phyloP scores from a whole-genome alignment of 1,140 invertebrate species.

The Steinernema khuongi region DNA sequence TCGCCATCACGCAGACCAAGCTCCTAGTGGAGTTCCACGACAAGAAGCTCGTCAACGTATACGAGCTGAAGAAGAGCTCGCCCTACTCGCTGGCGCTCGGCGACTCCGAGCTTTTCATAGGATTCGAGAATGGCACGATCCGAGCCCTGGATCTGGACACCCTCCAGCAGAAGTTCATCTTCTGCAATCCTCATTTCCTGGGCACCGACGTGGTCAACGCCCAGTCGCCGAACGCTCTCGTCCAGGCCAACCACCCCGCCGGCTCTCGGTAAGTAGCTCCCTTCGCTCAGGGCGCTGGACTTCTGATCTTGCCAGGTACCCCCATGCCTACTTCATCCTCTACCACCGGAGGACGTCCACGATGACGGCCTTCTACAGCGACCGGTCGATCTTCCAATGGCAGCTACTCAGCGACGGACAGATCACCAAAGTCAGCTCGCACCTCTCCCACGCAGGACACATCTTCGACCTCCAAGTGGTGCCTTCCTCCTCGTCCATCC shows the following conservation, averaged over 20 bases:
- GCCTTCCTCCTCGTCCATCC: slow-evolving; percentile 17
- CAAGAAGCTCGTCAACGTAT: slow-evolving; percentile 45
- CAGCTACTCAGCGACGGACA: slow-evolving; percentile 23
- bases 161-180: slow-evolving; percentile 17
- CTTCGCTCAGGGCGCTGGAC: neutral
- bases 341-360: slow-evolving; percentile 36
- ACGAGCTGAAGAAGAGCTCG: slow-evolving; percentile 40
- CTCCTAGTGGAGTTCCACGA: slow-evolving; percentile 48
- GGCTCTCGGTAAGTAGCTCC: slow-evolving; percentile 20
- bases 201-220: slow-evolving; percentile 31
- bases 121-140: slow-evolving; percentile 46
- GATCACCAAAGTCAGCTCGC: slow-evolving; percentile 36
- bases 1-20: slow-evolving; percentile 47
- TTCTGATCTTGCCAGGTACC: slow-evolving; percentile 38
- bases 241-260: neutral
- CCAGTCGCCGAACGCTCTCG: slow-evolving; percentile 15
- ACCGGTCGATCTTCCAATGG: slow-evolving; percentile 52
- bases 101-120: slow-evolving; percentile 36
- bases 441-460: slow-evolving; percentile 49
- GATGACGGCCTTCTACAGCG: slow-evolving; percentile 44
- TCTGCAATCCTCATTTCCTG: slow-evolving; percentile 40
- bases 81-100: slow-evolving; percentile 39
- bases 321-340: slow-evolving; percentile 43
- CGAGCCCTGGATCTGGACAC: slow-evolving; percentile 38
- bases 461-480: slow-evolving; percentile 44